These are phyloP conservation scores for Anolis sagrei DNA, from an alignment of 2,113 vertebrate species.

Conservation along the genomic window DNA sequence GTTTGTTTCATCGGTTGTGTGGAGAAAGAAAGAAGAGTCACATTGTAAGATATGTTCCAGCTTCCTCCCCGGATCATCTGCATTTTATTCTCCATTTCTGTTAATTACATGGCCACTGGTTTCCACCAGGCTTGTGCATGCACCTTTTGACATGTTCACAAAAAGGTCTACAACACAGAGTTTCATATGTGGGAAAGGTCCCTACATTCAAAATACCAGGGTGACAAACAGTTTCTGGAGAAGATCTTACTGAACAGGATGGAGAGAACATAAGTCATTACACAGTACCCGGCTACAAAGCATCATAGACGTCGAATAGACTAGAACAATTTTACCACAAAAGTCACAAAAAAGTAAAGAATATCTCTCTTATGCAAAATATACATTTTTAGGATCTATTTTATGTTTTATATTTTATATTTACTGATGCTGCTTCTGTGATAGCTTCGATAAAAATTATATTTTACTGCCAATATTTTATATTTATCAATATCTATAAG, in stretches of 20 bases:
- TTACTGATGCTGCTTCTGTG: conserved; percentile 65
- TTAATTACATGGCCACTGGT: conserved; percentile 75
- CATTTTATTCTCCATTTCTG: conserved; percentile 82
- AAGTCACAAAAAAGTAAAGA: conserved; percentile 80
- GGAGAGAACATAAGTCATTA: conserved; percentile 80
- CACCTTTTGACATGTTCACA: conserved; percentile 86
- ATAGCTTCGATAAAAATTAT: conserved; percentile 73
- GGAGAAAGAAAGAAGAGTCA: conserved; percentile 52
- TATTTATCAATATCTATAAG: conserved; percentile 73
- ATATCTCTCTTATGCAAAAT: conserved; percentile 84
- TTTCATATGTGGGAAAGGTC: conserved; percentile 78
- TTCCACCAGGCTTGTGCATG: conserved; percentile 82
- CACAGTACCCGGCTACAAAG: conserved; percentile 79
- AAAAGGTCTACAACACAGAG: conserved; percentile 84
- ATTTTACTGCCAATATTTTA: conserved; percentile 79
- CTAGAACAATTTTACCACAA: conserved; percentile 81
- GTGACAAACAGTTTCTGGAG: conserved; percentile 77
- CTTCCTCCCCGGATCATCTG: conserved; percentile 73
- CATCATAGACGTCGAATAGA: conserved; percentile 80
- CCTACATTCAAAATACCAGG: conserved; percentile 79
- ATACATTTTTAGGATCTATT: conserved; percentile 81
- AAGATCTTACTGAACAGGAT: conserved; percentile 77
- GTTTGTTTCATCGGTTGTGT: too few relatives aligned
- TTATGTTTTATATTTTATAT: conserved; percentile 74
- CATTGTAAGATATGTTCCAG: conserved; percentile 69